These are phyloP conservation scores for Pristionchus mayeri DNA, from an alignment of 2,888 invertebrate genomes.

Conservation along the genomic window DNA sequence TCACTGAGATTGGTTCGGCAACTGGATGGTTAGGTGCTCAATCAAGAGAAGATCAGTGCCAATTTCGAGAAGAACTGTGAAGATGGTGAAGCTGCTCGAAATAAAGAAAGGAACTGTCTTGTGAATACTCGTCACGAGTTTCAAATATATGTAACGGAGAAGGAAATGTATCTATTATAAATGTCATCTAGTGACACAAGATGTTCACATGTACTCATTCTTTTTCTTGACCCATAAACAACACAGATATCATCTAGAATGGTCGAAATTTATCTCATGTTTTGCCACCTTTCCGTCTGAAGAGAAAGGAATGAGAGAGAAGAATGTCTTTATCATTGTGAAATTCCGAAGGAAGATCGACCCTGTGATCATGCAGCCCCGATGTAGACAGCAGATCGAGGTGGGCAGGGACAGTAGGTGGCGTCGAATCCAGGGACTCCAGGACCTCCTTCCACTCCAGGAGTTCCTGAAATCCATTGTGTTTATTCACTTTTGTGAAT, in stretches of 20 bases:
- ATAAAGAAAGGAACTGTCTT: background rate
- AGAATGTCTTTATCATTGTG: background rate
- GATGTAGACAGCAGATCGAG: conserved; percentile 12
- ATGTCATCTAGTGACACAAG: background rate
- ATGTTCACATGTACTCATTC: background rate
- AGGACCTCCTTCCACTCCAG: background rate
- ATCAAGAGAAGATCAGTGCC: background rate
- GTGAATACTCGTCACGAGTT: background rate
- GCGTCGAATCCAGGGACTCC: conserved; percentile 24
- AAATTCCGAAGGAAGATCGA: background rate
- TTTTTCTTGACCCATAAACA: background rate
- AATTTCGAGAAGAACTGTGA: background rate
- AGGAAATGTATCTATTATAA: too few species aligned
- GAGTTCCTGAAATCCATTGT: conserved; percentile 6
- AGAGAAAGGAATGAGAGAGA: background rate
- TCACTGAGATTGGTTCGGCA: background rate
- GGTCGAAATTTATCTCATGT: background rate
- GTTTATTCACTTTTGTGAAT: too few species aligned
- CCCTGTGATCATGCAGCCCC: background rate
- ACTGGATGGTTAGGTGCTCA: background rate
- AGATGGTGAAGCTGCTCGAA: background rate
- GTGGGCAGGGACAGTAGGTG: background rate
- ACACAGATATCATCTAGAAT: conserved; percentile 11
- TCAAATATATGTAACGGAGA: too few species aligned
- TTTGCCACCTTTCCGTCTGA: background rate